Percentiles rank a stretch among this genome's conserved stretches.
Evolutionary conservation across 64 coral and sea anemone genomes (phyloP).

Genomic region (Montipora efflorescens): DNA sequence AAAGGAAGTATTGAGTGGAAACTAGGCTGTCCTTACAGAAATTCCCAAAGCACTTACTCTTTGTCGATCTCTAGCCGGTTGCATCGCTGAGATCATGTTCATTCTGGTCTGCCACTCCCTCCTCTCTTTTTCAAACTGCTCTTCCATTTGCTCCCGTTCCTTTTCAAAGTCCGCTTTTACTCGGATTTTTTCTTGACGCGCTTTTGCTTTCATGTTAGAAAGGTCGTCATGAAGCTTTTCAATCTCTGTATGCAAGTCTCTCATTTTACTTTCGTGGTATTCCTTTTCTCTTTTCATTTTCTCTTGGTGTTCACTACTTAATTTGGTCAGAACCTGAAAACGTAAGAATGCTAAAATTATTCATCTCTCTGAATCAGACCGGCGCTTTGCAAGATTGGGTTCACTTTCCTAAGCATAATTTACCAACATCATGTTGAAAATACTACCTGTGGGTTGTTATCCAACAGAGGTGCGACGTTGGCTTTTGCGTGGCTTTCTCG

Average conservation of each 20-base stretch:
- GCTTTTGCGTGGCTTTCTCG: slow-evolving; percentile 4
- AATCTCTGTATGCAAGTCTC: slow-evolving; percentile 57
- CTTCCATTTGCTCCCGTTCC: slow-evolving; percentile 78
- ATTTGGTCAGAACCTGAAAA: slow-evolving; percentile 23
- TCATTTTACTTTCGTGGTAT: slow-evolving; percentile 51
- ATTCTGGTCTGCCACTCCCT: slow-evolving; percentile 68
- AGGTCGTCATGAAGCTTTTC: slow-evolving; percentile 70
- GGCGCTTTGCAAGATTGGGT: no score
- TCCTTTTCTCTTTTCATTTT: slow-evolving; percentile 78
- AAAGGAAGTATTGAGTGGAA: no score
- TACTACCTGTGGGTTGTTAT: not conserved
- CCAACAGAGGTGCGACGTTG: not conserved
- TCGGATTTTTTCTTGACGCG: slow-evolving; percentile 64
- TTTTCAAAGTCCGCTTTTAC: slow-evolving; percentile 75
- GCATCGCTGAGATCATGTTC: slow-evolving; percentile 27
- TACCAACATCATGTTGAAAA: not conserved
- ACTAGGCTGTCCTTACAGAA: not conserved
- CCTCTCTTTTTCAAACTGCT: slow-evolving; percentile 75
- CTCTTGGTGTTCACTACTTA: slow-evolving; percentile 79
- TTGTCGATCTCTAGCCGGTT: not conserved
- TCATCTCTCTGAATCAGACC: no score
- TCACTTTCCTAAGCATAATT: no score
- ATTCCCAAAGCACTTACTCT: slow-evolving; percentile 12
- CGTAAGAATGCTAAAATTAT: not conserved
- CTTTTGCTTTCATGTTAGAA: slow-evolving; percentile 65